Evolutionary conservation across 1,140 invertebrate genomes (phyloP), one percentile per base, ranked within the genome.

Genomic region (Drosophila sp.): DNA sequence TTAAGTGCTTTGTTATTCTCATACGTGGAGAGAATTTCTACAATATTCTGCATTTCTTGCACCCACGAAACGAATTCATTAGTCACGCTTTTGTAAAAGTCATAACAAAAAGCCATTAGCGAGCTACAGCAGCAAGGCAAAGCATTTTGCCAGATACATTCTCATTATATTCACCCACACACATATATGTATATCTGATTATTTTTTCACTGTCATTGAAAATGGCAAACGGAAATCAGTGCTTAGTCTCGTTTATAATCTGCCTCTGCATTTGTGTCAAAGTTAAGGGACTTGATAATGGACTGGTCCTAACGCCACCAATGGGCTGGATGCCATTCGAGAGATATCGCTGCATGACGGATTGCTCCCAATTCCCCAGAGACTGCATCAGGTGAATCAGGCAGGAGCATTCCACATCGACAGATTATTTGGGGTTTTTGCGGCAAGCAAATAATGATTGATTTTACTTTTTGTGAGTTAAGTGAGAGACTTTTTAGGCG

Each of bases 311-410:
- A 54, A 97, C 96, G 47, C 97, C 97, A 4, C 97, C 97, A 0
- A 96, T 96, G 95, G 95, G 95, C 56, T 98, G 97, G 97, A 93
- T 98, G 65, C 96, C 97, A 1, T 98, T 97, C 97, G 96, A 98
- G 83, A 92, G 97, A 76, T 98, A 98, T 92, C 94, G 97, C 58
- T 99, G 97, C 90, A 96, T 98, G 86, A 98, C 96, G 1, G 97
- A 98, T 92, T 99, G 98, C 92, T 95, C 95, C 79, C 96, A 96
- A 92, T 97, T 97, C 93, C 97, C 97, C 35, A 95, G 97, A 55
- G 97, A 98, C 92, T 98, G 97, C 92, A 98, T 98, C 83, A 98
- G 96, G 97, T 97, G 29, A 68, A 57, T 65, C 35, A 38, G 11
- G 8, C 17, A 17, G 17, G 17, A 0, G 0, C 2, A 17, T 41